Evolutionary conservation across 2,113 vertebrate genomes (phyloP), one percentile per base, ranked within the genome.

Genomic region (Scatophagus argus): DNA sequence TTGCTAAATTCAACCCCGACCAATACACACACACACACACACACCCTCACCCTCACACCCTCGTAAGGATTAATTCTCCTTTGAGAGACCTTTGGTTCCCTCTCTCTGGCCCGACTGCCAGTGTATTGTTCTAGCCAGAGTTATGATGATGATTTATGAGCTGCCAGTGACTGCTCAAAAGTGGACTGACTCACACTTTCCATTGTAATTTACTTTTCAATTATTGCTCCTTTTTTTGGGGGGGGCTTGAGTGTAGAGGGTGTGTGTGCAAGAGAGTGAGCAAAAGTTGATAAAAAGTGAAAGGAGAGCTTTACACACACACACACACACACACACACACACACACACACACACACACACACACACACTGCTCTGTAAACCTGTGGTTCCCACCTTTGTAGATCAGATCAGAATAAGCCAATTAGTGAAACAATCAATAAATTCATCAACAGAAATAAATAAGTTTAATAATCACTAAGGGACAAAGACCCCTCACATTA

Each of bases 131-230:
- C 65, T 59, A 63, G 27, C 68, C 63, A 23, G 60, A 77, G 72
- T 79, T 61, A 71, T 66, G 84, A 86, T 78, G 86, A 74, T 87
- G 90, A 90, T 90, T 91, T 91, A 91, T 59, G 88, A 71, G 82
- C 88, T 80, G 58, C 9, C 0, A 79, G 75, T 56, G 83, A 84
- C 82, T 23, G 77, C 71, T 70, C 75, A 63, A 38, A 81, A 83
- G 74, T 70, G 79, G 54, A 84, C 77, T 66, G 84, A 86, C 75
- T 87, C 86, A 74, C 71, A 81, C 63, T 87, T 83, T 88, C 82
- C 81, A 66, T 63, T 82, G 61, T 81, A 77, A 76, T 87, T 81
- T 87, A 68, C 65, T 87, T 79, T 77, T 79, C 75, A 51, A 43
- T 84, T 72, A 86, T 72, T 56, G 65, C 52, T 62, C 3, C 21